Percentiles rank a stretch among this genome's conserved stretches.
phyloP scores from a whole-genome alignment of 1,140 invertebrate species.

The Caerostris extrusa region DNA sequence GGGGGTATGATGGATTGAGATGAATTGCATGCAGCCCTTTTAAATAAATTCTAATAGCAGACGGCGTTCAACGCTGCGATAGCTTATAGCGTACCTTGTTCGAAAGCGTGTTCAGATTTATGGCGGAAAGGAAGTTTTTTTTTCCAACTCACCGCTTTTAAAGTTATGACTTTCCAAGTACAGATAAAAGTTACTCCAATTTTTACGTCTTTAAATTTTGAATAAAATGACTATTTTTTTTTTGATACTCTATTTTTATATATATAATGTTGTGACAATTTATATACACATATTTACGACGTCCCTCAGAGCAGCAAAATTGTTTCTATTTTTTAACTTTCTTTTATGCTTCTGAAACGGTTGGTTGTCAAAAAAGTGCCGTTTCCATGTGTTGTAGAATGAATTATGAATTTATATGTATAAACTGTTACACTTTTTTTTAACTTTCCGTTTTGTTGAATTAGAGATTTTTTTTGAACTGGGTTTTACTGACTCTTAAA shows the following conservation, averaged over 20 bases:
- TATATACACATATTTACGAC: conserved; percentile 1
- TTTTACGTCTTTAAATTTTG: neutral
- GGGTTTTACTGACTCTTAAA: no score
- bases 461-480: neutral
- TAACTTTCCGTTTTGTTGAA: neutral
- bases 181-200: conserved; percentile 18
- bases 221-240: conserved; percentile 11
- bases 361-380: neutral
- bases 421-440: neutral
- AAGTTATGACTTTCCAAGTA: neutral
- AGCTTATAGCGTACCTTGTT: neutral
- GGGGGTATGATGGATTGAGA: neutral
- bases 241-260: no score
- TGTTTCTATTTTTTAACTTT: neutral
- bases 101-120: conserved; percentile 10
- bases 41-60: conserved; percentile 16
- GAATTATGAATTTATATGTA: neutral
- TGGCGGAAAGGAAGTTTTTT: neutral
- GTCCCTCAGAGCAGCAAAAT: neutral
- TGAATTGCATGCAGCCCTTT: neutral
- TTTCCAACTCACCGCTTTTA: neutral
- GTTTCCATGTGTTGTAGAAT: neutral
- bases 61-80: neutral
- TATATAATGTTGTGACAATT: neutral
- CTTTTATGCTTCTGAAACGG: neutral